Conservation (phyloP, 2,797 vertebrate genomes). For the Scolopax bukidnonensis region DNA sequence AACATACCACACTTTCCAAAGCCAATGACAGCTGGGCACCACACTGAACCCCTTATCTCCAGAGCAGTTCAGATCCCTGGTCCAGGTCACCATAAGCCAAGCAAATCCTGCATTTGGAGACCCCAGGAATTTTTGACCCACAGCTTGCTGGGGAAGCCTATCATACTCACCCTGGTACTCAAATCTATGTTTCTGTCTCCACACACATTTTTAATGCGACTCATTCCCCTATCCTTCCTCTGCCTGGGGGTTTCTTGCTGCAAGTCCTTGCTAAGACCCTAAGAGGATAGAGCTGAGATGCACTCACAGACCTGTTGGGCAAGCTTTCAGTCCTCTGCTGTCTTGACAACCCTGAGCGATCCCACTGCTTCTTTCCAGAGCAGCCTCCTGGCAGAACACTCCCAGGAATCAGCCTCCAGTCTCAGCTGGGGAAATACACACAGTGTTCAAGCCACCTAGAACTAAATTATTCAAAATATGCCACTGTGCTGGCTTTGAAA, state of each 20-base stretch:
- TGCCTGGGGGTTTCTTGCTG: background rate
- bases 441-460: background rate
- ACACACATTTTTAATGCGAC: background rate
- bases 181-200: background rate
- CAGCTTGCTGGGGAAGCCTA: background rate
- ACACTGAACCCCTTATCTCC: background rate
- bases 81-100: background rate
- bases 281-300: background rate
- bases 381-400: slow-evolving; percentile 12
- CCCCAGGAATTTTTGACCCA: background rate
- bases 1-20: background rate
- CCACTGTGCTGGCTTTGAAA: slow-evolving; percentile 45
- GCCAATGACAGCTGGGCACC: background rate
- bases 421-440: background rate
- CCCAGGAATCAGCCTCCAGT: background rate
- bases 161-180: background rate
- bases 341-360: fast-evolving
- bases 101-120: background rate
- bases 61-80: background rate
- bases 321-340: background rate
- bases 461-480: slow-evolving; percentile 57
- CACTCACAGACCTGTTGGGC: background rate
- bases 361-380: background rate
- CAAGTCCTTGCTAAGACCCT: background rate
- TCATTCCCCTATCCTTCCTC: background rate